These are phyloP conservation scores for Drosophila prostipennis DNA, from an alignment of 2,888 invertebrate genomes.

Conservation along the genomic window DNA sequence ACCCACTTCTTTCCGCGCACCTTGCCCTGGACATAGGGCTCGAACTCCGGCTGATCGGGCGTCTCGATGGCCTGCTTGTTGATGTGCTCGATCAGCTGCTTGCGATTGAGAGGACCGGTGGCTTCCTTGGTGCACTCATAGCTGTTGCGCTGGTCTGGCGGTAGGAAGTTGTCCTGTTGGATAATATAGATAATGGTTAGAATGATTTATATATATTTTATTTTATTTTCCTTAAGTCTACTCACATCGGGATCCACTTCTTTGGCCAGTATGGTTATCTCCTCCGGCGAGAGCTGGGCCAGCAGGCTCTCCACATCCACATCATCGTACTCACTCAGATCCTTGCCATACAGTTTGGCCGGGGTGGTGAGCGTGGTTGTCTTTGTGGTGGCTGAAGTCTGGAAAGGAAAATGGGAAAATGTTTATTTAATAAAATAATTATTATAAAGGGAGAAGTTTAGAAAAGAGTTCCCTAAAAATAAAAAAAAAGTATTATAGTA, in stretches of 20 bases:
- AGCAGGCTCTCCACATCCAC: conserved; percentile 98
- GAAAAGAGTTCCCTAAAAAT: too few species aligned
- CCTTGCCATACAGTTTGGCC: conserved; percentile 95
- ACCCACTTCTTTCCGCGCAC: conserved; percentile 97
- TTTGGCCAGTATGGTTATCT: conserved; percentile 98
- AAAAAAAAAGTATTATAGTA: too few species aligned
- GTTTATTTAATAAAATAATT: too few species aligned
- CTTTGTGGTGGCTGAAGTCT: conserved; percentile 95
- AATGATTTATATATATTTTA: background rate
- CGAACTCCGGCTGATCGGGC: conserved; percentile 97
- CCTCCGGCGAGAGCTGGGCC: conserved; percentile 96
- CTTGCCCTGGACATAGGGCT: conserved; percentile 96
- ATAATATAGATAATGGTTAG: background rate
- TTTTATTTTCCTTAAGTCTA: too few species aligned
- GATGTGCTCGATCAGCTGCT: conserved; percentile 97
- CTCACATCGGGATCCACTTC: conserved; percentile 99
- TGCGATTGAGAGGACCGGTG: conserved; percentile 97
- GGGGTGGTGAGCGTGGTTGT: conserved; percentile 96
- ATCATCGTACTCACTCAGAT: conserved; percentile 95
- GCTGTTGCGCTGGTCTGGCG: conserved; percentile 97
- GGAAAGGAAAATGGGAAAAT: conserved; percentile 75
- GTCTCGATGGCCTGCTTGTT: conserved; percentile 99
- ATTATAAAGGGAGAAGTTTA: too few species aligned
- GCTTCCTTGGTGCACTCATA: conserved; percentile 98
- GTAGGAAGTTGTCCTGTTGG: conserved; percentile 97